Evolutionary conservation across 2,888 invertebrate species (phyloP).

Genomic region (Cataglyphis altisquamis): DNA sequence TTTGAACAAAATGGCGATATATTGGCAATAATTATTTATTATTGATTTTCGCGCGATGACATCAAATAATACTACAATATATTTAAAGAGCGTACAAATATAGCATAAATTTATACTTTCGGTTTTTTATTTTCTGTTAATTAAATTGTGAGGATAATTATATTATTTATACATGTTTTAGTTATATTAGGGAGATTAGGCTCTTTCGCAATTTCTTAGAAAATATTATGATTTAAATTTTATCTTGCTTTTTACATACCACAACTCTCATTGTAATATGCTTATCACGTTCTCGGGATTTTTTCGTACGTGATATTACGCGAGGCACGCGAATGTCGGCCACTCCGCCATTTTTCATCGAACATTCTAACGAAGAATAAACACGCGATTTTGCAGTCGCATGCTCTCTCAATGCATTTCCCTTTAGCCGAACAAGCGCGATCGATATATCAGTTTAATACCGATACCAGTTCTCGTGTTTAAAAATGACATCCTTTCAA

Average conservation of each 20-base stretch:
- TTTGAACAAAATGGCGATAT: background rate
- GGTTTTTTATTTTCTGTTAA: background rate
- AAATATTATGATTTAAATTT: background rate
- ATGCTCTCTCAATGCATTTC: slow-evolving; percentile 28
- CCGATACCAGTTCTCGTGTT: slow-evolving; percentile 27
- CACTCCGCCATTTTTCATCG: slow-evolving; percentile 32
- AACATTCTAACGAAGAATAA: slow-evolving; percentile 4
- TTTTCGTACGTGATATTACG: slow-evolving; percentile 18
- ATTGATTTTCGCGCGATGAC: background rate
- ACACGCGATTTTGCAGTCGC: slow-evolving; percentile 35
- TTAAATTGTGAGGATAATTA: background rate
- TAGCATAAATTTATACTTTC: background rate
- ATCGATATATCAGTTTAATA: slow-evolving; percentile 38
- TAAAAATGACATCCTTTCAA: slow-evolving; percentile 36
- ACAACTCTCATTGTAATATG: slow-evolving; percentile 29
- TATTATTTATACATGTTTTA: background rate
- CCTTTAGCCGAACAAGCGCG: background rate
- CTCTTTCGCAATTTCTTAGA: background rate
- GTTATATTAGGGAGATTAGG: background rate
- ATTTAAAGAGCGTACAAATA: background rate
- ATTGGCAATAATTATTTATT: slow-evolving; percentile 1
- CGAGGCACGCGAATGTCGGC: slow-evolving; percentile 40
- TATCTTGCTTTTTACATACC: background rate
- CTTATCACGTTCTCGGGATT: slow-evolving; percentile 17
- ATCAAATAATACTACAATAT: background rate